Evolutionary conservation across 1,140 invertebrate genomes (phyloP), one percentile per base, ranked within the genome.

Genomic region (Heliconius eleuchia): DNA sequence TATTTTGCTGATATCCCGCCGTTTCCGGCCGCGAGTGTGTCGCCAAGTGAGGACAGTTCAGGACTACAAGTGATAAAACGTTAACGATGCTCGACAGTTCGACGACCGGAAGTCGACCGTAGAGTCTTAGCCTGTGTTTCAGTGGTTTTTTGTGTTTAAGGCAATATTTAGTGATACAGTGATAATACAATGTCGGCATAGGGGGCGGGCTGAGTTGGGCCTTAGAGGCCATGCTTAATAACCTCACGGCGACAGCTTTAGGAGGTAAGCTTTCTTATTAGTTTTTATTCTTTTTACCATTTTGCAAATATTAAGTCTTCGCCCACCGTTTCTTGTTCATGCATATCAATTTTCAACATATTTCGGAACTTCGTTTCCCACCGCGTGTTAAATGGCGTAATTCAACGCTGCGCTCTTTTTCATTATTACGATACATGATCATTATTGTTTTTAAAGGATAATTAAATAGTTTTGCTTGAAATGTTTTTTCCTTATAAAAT

Each of bases 161-260:
- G 6, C 55, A 23, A 74, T 78, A 86, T 85, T 86, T 89, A 85
- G 87, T 85, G 88, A 75, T 71, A 83, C 74, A 76, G 87, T 84
- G 85, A 72, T 75, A 81, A 73, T 19, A 87, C 76, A 86, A 92
- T 93, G 92, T 82, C 92, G 90, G 86, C 78, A 92, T 93, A 92
- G 92, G 91, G 91, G 89, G 91, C 77, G 92, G 91, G 89, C 90
- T 89, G 81, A 88, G 90, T 85, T 92, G 92, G 93, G 91, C 93
- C 87, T 91, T 91, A 86, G 91, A 90, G 92, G 91, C 92, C 92
- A 94, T 93, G 92, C 92, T 93, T 82, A 93, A 94, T 75, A 94
- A 94, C 88, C 91, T 94, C 83, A 93, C 92, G 73, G 88, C 92
- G 78, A 92, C 92, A 85, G 92, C 92, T 84, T 88, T 94, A 85